These are phyloP conservation scores for Xanthorhoe spadicearia DNA, from an alignment of 2,888 invertebrate species.

Conservation along the genomic window DNA sequence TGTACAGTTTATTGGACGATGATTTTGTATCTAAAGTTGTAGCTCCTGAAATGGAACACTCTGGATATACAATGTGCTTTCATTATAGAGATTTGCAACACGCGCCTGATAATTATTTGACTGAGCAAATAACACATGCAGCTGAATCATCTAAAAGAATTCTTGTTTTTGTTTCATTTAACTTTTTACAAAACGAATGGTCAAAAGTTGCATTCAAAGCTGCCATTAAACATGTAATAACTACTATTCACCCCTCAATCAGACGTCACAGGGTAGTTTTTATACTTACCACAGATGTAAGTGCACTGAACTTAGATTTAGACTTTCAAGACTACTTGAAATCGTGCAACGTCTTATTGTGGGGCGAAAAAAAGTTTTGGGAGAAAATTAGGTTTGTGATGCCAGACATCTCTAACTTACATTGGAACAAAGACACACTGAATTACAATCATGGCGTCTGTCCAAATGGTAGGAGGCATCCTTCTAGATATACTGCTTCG, in stretches of 20 bases:
- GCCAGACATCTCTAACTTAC: slow-evolving; percentile 89
- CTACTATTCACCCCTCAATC: slow-evolving; percentile 87
- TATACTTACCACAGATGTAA: slow-evolving; percentile 86
- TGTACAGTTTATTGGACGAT: slow-evolving; percentile 93
- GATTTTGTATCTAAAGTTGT: slow-evolving; percentile 88
- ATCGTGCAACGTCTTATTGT: slow-evolving; percentile 89
- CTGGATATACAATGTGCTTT: slow-evolving; percentile 86
- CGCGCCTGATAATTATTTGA: slow-evolving; percentile 85
- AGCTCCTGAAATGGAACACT: slow-evolving; percentile 90
- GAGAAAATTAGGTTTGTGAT: slow-evolving; percentile 93
- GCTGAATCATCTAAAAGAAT: slow-evolving; percentile 88
- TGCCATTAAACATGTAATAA: slow-evolving; percentile 89
- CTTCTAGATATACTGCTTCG: slow-evolving; percentile 88
- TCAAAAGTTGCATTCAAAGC: slow-evolving; percentile 91
- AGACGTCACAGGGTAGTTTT: slow-evolving; percentile 85
- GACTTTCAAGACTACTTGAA: slow-evolving; percentile 90
- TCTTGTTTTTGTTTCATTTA: slow-evolving; percentile 91
- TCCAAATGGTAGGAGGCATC: slow-evolving; percentile 85
- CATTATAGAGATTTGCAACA: slow-evolving; percentile 87
- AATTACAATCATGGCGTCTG: slow-evolving; percentile 82
- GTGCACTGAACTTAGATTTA: slow-evolving; percentile 89
- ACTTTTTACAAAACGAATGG: slow-evolving; percentile 94
- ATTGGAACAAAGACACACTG: slow-evolving; percentile 85
- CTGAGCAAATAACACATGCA: slow-evolving; percentile 86
- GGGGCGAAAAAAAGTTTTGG: slow-evolving; percentile 95